A percentile compares a stretch with the other conserved stretches of the same genome.
phyloP scores from a whole-genome alignment of 2,113 vertebrate genomes.

The Takifugu flavidus region DNA sequence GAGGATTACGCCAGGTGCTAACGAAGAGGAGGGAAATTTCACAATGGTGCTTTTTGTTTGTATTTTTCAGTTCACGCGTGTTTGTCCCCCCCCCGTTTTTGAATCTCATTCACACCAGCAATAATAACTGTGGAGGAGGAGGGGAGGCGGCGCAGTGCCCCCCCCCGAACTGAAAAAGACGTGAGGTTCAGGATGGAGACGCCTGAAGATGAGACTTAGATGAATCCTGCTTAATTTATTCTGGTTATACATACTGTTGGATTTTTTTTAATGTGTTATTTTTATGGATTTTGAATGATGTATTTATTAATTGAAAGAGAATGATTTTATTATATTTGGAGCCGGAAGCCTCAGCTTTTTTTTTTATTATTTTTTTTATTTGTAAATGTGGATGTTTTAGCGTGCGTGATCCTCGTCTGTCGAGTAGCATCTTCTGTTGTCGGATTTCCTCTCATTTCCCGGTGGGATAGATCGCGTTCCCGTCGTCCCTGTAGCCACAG shows the following conservation, averaged over 20 bases:
- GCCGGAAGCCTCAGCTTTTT: conserved; percentile 39
- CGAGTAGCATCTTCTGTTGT: conserved; percentile 34
- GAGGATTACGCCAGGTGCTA: conserved; percentile 41
- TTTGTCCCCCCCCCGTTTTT: background rate
- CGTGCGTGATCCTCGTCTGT: conserved; percentile 51
- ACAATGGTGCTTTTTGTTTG: conserved; percentile 72
- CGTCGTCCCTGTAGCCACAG: conserved; percentile 41
- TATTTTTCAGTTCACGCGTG: conserved; percentile 50
- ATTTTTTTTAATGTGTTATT: conserved; percentile 50
- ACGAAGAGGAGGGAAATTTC: conserved; percentile 51
- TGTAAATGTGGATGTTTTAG: conserved; percentile 68
- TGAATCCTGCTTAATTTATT: conserved; percentile 74
- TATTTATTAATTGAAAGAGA: conserved; percentile 80
- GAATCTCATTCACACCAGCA: conserved; percentile 75
- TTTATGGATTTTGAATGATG: conserved; percentile 72
- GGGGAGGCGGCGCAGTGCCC: conserved; percentile 30
- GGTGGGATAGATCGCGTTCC: conserved; percentile 37
- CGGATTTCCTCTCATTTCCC: background rate
- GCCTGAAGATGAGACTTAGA: conserved; percentile 38
- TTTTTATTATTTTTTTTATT: conserved; percentile 16
- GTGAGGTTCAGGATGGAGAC: background rate
- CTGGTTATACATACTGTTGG: conserved; percentile 44
- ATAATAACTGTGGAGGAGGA: conserved; percentile 63
- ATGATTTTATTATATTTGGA: conserved; percentile 71
- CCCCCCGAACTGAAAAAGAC: background rate